A percentile compares a stretch with the other conserved stretches of the same genome.
Conservation (phyloP, 2,113 vertebrate genomes). For the pig (Sus scrofa) region DNA sequence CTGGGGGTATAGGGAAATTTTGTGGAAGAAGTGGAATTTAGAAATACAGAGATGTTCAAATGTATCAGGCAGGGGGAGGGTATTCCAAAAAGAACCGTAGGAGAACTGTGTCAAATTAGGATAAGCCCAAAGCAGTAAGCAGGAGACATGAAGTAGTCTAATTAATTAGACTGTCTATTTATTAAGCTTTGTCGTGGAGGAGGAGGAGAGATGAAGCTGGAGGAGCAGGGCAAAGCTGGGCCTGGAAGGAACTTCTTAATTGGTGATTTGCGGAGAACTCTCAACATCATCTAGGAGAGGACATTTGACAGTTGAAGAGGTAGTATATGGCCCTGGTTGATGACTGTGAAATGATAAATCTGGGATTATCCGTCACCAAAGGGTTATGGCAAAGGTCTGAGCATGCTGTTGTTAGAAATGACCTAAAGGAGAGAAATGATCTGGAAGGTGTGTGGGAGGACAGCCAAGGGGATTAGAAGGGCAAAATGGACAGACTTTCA, state of each 20-base stretch:
- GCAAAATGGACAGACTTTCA: conserved; percentile 6
- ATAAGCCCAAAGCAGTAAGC: background rate
- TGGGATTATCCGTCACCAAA: background rate
- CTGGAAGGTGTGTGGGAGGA: background rate
- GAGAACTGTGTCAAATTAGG: background rate
- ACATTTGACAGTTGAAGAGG: background rate
- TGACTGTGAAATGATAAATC: background rate
- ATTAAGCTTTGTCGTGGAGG: background rate
- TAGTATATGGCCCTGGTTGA: background rate
- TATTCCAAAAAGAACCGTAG: background rate
- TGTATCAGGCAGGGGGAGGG: background rate
- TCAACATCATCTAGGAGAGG: background rate
- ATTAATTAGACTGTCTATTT: conserved; percentile 41
- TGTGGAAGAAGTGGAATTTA: background rate
- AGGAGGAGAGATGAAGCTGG: conserved; percentile 21
- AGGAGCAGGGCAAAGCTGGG: background rate
- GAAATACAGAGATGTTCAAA: conserved; percentile 34
- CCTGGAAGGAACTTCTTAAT: background rate
- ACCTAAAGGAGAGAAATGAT: background rate
- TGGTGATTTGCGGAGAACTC: background rate
- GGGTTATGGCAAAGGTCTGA: background rate
- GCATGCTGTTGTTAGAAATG: background rate
- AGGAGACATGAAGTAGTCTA: background rate
- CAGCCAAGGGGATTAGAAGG: background rate
- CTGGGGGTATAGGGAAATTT: background rate